A percentile compares a stretch with the other conserved stretches of the same genome.
Evolutionary conservation across 2,113 vertebrate genomes (phyloP).

Genomic region (Erythrocebus patas): DNA sequence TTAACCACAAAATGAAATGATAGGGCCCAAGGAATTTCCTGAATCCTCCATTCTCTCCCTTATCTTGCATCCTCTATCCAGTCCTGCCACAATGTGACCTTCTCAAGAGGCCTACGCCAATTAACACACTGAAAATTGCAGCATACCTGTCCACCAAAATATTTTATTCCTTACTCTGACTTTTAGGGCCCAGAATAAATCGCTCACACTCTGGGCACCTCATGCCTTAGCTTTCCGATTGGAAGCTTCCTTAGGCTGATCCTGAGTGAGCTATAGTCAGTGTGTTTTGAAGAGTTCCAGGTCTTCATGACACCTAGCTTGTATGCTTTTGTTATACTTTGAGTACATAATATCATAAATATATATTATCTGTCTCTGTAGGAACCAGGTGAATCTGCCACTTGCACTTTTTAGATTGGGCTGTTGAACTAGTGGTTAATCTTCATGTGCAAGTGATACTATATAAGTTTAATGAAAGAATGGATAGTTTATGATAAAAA

Average conservation of each 20-base stretch:
- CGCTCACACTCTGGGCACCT: not conserved
- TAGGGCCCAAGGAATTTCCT: not conserved
- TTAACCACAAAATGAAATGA: not conserved
- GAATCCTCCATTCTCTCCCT: not conserved
- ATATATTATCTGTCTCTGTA: not conserved
- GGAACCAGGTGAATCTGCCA: not conserved
- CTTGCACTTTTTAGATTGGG: not conserved
- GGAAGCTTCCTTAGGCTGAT: not conserved
- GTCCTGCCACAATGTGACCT: not conserved
- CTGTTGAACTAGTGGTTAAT: not conserved
- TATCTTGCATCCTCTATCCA: not conserved
- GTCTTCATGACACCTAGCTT: not conserved
- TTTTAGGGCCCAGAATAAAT: not conserved
- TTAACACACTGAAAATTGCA: not conserved
- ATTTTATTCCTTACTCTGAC: not conserved
- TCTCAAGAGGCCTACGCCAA: not conserved
- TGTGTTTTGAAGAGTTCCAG: not conserved
- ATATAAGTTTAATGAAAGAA: not conserved
- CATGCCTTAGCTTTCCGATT: not conserved
- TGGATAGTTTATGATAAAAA: not conserved
- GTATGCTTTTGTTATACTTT: not conserved
- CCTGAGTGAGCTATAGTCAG: not conserved
- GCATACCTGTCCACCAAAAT: not conserved
- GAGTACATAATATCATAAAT: not conserved
- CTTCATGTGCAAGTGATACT: not conserved